Evolutionary conservation across 2,113 vertebrate genomes (phyloP).

Genomic region (Oceanodroma tethys): DNA sequence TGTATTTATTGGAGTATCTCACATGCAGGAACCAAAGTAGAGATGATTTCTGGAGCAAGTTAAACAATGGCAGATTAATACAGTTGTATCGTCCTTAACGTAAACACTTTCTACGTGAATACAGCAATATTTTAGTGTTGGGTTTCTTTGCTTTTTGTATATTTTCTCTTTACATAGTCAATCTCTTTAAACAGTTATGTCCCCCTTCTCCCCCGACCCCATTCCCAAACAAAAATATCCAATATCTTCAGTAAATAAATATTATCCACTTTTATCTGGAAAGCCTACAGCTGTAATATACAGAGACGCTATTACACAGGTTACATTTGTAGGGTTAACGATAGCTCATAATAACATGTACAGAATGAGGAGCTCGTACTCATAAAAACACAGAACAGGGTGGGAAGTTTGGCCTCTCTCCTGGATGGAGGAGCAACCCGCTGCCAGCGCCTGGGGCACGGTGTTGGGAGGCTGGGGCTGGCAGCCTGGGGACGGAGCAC

Average conservation of each 20-base stretch:
- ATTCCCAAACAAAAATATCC: constrained; percentile 56
- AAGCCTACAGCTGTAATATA: constrained; percentile 52
- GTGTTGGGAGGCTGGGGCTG: background rate
- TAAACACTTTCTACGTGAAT: constrained; percentile 37
- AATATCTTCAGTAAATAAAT: constrained; percentile 68
- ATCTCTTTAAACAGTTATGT: constrained; percentile 42
- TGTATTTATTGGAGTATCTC: constrained; percentile 84
- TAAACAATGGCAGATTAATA: constrained; percentile 51
- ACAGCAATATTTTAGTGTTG: constrained; percentile 32
- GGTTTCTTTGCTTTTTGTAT: constrained; percentile 29
- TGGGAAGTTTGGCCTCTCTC: background rate
- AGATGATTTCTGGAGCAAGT: constrained; percentile 75
- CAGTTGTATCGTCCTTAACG: background rate
- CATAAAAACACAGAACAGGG: constrained; percentile 31
- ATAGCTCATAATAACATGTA: background rate
- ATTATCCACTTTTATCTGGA: constrained; percentile 59
- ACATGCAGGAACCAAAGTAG: constrained; percentile 89
- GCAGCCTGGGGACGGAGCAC: background rate
- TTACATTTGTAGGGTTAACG: background rate
- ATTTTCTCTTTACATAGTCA: constrained; percentile 23
- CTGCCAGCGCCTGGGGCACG: background rate
- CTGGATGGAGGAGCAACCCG: background rate
- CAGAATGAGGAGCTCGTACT: background rate
- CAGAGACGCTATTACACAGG: constrained; percentile 26
- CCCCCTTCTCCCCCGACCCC: constrained; percentile 42